phyloP scores from a whole-genome alignment of 2,797 vertebrate genomes.

The Syngnathus acus region DNA sequence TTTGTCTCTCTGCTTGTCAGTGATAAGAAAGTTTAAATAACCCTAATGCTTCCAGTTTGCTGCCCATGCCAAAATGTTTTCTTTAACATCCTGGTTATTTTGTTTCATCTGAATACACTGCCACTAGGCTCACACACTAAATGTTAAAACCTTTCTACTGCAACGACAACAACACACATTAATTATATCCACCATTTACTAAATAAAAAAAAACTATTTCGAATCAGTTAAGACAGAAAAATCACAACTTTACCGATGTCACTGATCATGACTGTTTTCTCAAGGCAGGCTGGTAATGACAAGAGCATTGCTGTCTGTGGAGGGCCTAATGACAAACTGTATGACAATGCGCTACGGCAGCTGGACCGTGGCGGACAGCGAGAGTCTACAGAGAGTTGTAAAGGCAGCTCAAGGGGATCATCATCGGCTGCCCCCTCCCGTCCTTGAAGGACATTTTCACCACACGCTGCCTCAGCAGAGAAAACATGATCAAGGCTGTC shows the following conservation, averaged over 20 bases:
- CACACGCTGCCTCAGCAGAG: no score
- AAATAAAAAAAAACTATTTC: no score
- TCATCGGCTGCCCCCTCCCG: no score
- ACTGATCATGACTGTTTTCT: neutral
- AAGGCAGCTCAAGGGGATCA: no score
- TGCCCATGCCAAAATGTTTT: neutral
- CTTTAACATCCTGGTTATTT: neutral
- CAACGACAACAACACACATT: neutral
- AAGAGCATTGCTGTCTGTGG: conserved; percentile 13
- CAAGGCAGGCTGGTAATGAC: conserved; percentile 16
- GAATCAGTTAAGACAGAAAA: neutral
- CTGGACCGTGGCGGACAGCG: no score
- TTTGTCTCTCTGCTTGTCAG: conserved; percentile 4
- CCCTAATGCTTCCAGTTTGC: neutral
- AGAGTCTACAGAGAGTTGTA: no score
- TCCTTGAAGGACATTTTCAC: no score
- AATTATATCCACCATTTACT: neutral
- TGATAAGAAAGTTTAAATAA: neutral
- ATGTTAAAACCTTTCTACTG: neutral
- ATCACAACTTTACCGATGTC: neutral
- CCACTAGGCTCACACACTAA: neutral
- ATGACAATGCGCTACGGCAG: no score
- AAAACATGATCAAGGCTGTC: no score
- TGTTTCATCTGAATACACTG: neutral
- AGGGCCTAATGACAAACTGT: no score